A percentile compares a stretch with the other conserved stretches of the same genome.
Evolutionary conservation across 2,113 vertebrate species (phyloP).

Genomic region (Nothobranchius kuhntae): DNA sequence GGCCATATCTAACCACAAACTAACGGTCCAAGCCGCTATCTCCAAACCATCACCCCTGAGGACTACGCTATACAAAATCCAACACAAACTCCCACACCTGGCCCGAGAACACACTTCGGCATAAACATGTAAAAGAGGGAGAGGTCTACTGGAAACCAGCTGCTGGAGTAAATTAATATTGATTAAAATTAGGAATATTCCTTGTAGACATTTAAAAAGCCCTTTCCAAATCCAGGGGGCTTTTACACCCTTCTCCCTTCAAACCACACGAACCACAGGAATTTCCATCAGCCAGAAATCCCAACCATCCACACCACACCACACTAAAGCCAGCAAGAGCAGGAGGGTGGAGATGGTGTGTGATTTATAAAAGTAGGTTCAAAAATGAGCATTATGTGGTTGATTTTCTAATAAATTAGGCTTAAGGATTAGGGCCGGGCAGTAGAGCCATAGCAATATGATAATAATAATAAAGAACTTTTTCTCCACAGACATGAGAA

Average conservation of each 20-base stretch:
- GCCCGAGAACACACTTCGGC: conserved; percentile 6
- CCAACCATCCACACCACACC: conserved; percentile 70
- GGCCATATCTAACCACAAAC: conserved; percentile 55
- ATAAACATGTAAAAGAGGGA: conserved; percentile 11
- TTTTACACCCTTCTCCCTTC: conserved; percentile 61
- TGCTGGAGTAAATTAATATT: conserved; percentile 60
- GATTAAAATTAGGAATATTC: conserved; percentile 70
- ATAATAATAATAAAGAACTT: too few species aligned
- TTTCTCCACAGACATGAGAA: too few species aligned
- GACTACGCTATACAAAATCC: conserved; percentile 20
- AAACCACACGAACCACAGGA: conserved; percentile 78
- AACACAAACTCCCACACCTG: conserved; percentile 30
- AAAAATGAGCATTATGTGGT: not conserved
- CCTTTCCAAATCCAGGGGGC: conserved; percentile 67
- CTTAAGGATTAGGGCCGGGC: not conserved
- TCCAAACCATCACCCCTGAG: conserved; percentile 47
- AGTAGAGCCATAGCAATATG: too few species aligned
- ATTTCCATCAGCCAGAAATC: conserved; percentile 77
- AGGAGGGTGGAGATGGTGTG: conserved; percentile 53
- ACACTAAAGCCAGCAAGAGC: conserved; percentile 62
- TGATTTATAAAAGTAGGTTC: conserved; percentile 22
- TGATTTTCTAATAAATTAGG: conserved; percentile 27
- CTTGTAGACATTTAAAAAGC: conserved; percentile 74
- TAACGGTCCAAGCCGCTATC: conserved; percentile 62
- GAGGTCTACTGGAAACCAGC: conserved; percentile 26